Evolutionary conservation across 1,140 invertebrate species (phyloP).

Genomic region (Thalassaphorura encarpata): DNA sequence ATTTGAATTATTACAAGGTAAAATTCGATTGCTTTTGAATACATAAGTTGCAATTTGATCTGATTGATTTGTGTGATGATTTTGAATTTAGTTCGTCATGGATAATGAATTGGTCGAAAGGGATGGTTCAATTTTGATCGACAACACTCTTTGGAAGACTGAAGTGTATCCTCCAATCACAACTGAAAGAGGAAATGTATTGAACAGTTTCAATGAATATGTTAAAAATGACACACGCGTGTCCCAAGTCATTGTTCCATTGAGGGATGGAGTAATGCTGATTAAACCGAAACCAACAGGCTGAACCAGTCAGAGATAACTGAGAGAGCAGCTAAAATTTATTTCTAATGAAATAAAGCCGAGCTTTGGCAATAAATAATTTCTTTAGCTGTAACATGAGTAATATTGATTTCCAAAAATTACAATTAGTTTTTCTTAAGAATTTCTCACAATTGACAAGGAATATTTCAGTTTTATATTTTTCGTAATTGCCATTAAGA

Average conservation of each 20-base stretch:
- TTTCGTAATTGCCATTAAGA: no score
- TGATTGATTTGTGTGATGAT: background rate
- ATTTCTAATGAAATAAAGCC: no score
- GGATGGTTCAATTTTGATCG: slow-evolving; percentile 3
- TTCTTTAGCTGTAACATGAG: no score
- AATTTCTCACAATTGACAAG: no score
- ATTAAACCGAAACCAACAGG: slow-evolving; percentile 14
- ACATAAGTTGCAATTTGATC: background rate
- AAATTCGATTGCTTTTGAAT: background rate
- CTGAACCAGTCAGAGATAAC: no score
- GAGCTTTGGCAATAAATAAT: no score
- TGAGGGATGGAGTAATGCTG: slow-evolving; percentile 15
- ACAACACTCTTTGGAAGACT: slow-evolving; percentile 8
- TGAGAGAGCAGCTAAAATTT: no score
- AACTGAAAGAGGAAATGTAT: background rate
- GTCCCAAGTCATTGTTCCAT: slow-evolving; percentile 11
- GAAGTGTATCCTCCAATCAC: background rate
- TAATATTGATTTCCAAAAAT: no score
- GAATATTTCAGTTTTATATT: no score
- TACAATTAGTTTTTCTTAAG: no score
- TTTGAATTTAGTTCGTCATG: slow-evolving; percentile 13
- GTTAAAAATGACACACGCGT: slow-evolving; percentile 11
- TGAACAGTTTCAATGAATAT: slow-evolving; percentile 3
- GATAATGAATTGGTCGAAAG: slow-evolving; percentile 10
- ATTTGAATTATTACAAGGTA: slow-evolving; percentile 31